These are phyloP conservation scores for Tragulus kanchil DNA, from an alignment of 2,113 vertebrate genomes.

Conservation along the genomic window DNA sequence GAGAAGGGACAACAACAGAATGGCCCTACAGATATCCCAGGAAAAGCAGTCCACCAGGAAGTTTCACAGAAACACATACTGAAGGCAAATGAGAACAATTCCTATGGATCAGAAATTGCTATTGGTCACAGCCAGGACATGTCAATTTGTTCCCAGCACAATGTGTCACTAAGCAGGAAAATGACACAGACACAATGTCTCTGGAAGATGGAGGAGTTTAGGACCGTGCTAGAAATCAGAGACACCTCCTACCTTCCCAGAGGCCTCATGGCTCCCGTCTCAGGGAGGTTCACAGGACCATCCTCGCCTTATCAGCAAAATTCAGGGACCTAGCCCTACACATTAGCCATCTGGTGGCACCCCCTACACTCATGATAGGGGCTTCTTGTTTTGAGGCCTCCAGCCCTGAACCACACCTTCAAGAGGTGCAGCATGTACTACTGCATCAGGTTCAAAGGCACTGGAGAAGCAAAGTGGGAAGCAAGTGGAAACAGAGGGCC, in stretches of 20 bases:
- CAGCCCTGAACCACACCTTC: not conserved
- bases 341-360: not conserved
- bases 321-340: not conserved
- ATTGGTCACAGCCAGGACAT: not conserved
- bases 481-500: not conserved
- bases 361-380: not conserved
- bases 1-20: not conserved
- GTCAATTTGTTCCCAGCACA: slow-evolving; percentile 8
- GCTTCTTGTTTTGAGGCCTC: not conserved
- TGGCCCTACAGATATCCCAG: not conserved
- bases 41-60: not conserved
- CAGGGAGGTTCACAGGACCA: not conserved
- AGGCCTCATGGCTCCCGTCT: not conserved
- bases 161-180: not conserved
- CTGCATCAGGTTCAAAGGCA: not conserved
- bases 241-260: not conserved
- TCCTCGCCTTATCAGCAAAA: not conserved
- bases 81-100: slow-evolving; percentile 10
- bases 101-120: slow-evolving; percentile 1
- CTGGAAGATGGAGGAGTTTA: not conserved
- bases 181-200: not conserved
- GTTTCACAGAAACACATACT: not conserved
- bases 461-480: not conserved
- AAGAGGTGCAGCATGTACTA: not conserved
- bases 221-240: not conserved